These are phyloP conservation scores for Poecilia picta DNA, from an alignment of 2,797 vertebrate genomes.

Conservation along the genomic window DNA sequence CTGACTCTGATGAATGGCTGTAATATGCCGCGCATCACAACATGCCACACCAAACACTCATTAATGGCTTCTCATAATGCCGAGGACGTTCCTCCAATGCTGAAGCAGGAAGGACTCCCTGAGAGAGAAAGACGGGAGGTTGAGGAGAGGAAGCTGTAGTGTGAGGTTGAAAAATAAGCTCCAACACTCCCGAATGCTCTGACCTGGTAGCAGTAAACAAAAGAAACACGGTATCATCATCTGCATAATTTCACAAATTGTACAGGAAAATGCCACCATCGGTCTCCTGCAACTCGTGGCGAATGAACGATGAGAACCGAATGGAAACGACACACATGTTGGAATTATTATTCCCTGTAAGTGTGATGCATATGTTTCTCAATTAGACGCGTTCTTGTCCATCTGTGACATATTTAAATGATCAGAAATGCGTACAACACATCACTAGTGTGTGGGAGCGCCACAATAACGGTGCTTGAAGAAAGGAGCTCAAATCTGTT, in stretches of 20 bases:
- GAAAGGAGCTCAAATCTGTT: constrained; percentile 59
- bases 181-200: constrained; percentile 66
- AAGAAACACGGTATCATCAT: constrained; percentile 74
- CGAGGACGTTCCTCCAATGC: constrained; percentile 59
- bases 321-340: constrained; percentile 36
- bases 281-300: constrained; percentile 44
- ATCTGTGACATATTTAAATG: constrained; percentile 71
- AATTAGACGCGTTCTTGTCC: constrained; percentile 61
- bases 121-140: constrained; percentile 1
- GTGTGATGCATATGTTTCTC: constrained; percentile 59
- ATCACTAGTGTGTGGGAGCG: constrained; percentile 44
- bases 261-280: constrained; percentile 52
- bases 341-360: constrained; percentile 63
- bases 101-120: constrained; percentile 43
- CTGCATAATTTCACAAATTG: constrained; percentile 80
- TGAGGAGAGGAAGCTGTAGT: constrained; percentile 15
- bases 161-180: constrained; percentile 51
- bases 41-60: constrained; percentile 69
- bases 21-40: constrained; percentile 83
- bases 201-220: constrained; percentile 75
- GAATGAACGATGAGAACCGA: constrained; percentile 54
- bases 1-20: constrained; percentile 82
- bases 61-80: constrained; percentile 76
- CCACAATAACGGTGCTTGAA: constrained; percentile 52
- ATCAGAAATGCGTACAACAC: constrained; percentile 49